phyloP scores from a whole-genome alignment of 2,888 invertebrate species.

The Cryptus armator region DNA sequence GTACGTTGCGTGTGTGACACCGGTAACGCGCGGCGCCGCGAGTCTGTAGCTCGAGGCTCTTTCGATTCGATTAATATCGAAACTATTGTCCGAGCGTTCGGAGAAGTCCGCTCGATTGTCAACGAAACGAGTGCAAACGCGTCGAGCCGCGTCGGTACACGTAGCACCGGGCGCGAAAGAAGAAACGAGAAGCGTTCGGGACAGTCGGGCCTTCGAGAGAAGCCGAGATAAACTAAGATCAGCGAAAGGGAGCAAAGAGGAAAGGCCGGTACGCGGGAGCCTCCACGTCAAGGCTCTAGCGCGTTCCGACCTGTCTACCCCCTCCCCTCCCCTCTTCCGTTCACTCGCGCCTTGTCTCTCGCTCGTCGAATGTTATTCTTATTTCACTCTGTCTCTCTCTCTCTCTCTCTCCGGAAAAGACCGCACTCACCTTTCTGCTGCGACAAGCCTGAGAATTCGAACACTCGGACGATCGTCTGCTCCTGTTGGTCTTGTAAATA shows the following conservation, averaged over 20 bases:
- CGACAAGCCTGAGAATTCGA: conserved; percentile 88
- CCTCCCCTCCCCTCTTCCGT: not conserved
- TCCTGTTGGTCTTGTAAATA: conserved; percentile 94
- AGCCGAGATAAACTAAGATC: not conserved
- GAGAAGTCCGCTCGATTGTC: too few relatives aligned
- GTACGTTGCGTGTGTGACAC: not conserved
- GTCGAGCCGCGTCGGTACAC: too few relatives aligned
- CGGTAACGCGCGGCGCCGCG: conserved; percentile 20
- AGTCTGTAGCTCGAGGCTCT: not conserved
- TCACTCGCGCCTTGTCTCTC: not conserved
- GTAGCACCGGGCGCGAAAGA: too few relatives aligned
- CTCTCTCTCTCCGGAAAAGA: not conserved
- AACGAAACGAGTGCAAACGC: too few relatives aligned
- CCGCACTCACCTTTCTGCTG: conserved; percentile 87
- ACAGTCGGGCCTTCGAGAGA: not conserved
- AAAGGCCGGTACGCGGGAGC: conserved; percentile 5
- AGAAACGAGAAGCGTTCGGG: too few relatives aligned
- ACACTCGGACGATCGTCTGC: conserved; percentile 91
- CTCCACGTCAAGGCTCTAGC: not conserved
- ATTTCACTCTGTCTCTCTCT: conserved; percentile 7
- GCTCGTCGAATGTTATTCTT: not conserved
- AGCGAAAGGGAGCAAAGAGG: not conserved
- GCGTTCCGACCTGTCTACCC: not conserved
- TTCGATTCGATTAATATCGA: not conserved
- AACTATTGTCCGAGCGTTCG: too few relatives aligned